Conservation (phyloP, 2,888 invertebrate genomes). For the Lasioglossum figueresi region DNA sequence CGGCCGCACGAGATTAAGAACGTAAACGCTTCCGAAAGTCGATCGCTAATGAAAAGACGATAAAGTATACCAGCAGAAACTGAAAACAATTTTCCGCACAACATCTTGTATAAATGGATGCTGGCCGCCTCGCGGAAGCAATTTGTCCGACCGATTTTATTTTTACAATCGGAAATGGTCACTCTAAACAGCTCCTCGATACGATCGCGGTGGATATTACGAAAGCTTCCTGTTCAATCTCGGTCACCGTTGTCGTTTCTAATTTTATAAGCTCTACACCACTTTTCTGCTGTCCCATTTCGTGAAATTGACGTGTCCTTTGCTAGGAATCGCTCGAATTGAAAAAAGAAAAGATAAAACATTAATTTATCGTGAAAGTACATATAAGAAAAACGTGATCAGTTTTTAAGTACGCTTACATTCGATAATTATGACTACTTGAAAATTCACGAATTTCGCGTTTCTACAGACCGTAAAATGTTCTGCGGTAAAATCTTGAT, state of each 20-base stretch:
- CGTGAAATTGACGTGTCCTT: neutral
- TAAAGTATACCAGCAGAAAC: slow-evolving; percentile 13
- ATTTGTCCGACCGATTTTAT: slow-evolving; percentile 45
- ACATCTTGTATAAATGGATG: slow-evolving; percentile 35
- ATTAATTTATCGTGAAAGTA: neutral
- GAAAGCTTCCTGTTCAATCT: neutral
- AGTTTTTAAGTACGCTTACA: neutral
- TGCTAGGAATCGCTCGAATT: neutral
- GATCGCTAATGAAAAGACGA: slow-evolving; percentile 10
- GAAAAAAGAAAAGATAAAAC: neutral
- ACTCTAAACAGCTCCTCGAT: slow-evolving; percentile 50
- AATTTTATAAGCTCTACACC: slow-evolving; percentile 7
- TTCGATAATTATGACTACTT: no score
- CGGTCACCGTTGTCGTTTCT: neutral
- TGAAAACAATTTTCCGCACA: slow-evolving; percentile 36
- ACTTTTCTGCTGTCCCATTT: neutral
- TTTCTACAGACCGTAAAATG: no score
- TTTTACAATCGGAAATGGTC: slow-evolving; percentile 43
- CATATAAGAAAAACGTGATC: neutral
- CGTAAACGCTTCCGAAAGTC: neutral
- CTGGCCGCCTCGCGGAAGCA: slow-evolving; percentile 19
- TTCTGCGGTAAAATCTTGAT: no score
- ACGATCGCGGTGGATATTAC: slow-evolving; percentile 33
- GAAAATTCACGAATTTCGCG: no score
- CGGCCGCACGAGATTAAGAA: neutral